Conservation (phyloP, 2,888 invertebrate genomes). For the Tenthredo notha region DNA sequence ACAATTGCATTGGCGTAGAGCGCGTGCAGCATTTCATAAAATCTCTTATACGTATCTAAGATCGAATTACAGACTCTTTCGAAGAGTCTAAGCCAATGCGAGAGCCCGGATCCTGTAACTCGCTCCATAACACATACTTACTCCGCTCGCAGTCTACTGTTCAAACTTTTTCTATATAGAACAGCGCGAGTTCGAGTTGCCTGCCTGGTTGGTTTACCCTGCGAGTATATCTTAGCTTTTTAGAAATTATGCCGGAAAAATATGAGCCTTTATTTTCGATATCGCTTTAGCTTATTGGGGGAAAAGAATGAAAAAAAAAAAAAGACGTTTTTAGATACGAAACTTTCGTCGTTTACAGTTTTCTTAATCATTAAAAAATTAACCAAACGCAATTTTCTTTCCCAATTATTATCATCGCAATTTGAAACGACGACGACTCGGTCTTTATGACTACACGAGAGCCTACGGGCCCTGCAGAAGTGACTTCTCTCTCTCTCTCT, state of each 20-base stretch:
- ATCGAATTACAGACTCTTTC: neutral
- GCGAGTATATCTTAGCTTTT: too few relatives aligned
- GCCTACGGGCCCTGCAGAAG: neutral
- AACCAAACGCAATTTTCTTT: neutral
- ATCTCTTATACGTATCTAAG: slow-evolving; percentile 3
- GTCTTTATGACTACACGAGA: neutral
- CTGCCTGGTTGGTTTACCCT: too few relatives aligned
- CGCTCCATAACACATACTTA: slow-evolving; percentile 13
- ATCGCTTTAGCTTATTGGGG: too few relatives aligned
- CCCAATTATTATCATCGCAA: neutral
- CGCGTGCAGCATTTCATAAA: neutral
- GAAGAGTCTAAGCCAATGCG: slow-evolving; percentile 26
- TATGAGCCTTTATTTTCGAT: neutral
- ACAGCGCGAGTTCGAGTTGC: too few relatives aligned
- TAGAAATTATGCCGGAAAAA: neutral
- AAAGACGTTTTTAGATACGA: neutral
- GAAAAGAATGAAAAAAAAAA: neutral
- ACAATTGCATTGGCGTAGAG: slow-evolving; percentile 9
- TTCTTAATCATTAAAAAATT: neutral
- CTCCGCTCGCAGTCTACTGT: slow-evolving; percentile 1
- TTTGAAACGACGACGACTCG: neutral
- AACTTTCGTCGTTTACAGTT: neutral
- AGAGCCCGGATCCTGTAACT: slow-evolving; percentile 50
- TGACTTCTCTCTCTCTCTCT: neutral
- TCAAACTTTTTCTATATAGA: neutral